Evolutionary conservation across 1,140 invertebrate genomes (phyloP).

Genomic region (Mamestra configurata): DNA sequence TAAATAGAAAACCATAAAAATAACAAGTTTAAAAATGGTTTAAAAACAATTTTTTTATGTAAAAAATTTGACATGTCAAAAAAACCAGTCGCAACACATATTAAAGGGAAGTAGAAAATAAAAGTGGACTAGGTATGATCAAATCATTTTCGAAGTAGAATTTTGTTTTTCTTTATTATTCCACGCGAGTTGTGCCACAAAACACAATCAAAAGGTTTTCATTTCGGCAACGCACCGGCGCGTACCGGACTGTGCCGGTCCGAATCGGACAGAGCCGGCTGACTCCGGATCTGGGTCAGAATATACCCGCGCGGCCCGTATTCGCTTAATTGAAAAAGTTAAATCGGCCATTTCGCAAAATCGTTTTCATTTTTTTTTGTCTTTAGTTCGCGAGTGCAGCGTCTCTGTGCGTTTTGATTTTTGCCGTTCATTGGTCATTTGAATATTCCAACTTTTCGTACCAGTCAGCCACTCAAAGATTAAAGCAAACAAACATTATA

Average conservation of each 20-base stretch:
- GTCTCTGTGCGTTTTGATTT: conserved; percentile 39
- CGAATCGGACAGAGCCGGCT: conserved; percentile 50
- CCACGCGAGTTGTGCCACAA: conserved; percentile 60
- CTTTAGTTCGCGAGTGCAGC: conserved; percentile 21
- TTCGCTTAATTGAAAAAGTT: conserved; percentile 85
- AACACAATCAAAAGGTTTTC: conserved; percentile 72
- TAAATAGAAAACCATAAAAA: neutral
- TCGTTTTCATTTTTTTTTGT: conserved; percentile 60
- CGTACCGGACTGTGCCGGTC: conserved; percentile 56
- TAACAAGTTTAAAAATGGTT: neutral
- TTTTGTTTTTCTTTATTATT: conserved; percentile 67
- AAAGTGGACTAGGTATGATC: conserved; percentile 54
- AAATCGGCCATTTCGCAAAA: conserved; percentile 78
- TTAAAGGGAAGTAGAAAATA: conserved; percentile 30
- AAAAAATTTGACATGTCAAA: neutral
- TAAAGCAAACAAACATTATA: neutral
- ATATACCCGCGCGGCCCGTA: conserved; percentile 63
- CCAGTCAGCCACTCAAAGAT: too few relatives aligned
- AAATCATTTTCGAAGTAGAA: conserved; percentile 50
- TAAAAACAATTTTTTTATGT: neutral
- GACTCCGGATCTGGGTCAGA: conserved; percentile 71
- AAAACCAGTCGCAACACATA: conserved; percentile 9
- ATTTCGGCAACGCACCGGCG: conserved; percentile 71
- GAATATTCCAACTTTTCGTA: neutral
- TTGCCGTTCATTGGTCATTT: neutral